phyloP scores from a whole-genome alignment of 2,888 invertebrate species.

The Xiphydria camelus region DNA sequence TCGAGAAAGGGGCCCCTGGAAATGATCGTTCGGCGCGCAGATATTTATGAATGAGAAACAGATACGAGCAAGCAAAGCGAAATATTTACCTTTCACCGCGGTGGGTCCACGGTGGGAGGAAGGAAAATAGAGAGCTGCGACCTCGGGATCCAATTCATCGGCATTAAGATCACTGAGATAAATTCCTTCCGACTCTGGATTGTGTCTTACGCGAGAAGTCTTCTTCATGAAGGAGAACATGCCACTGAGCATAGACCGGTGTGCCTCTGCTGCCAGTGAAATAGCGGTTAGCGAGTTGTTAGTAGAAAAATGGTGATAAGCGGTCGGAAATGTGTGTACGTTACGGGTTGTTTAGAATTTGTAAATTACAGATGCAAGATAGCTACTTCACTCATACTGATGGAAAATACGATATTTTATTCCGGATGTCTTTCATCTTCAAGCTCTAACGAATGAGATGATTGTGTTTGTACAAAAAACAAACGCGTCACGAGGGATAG shows the following conservation, averaged over 20 bases:
- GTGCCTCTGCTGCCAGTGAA: conserved; percentile 55
- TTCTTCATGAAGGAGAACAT: conserved; percentile 93
- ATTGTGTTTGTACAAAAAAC: no score
- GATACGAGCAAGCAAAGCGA: conserved; percentile 21
- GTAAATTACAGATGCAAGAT: no score
- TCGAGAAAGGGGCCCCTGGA: no score
- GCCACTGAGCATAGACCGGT: conserved; percentile 80
- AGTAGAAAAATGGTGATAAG: conserved; percentile 32
- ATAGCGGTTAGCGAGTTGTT: conserved; percentile 39
- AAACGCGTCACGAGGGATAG: no score
- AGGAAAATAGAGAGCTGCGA: conserved; percentile 85
- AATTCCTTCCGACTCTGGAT: conserved; percentile 75
- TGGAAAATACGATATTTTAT: no score
- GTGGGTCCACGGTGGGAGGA: conserved; percentile 59
- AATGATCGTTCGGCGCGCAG: no score
- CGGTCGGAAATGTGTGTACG: no score
- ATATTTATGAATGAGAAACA: no score
- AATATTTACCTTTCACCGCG: conserved; percentile 47
- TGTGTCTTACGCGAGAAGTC: conserved; percentile 64
- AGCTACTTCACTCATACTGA: no score
- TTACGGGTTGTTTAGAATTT: no score
- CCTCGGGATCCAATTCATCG: conserved; percentile 89
- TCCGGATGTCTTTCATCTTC: no score
- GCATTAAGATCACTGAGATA: conserved; percentile 91
- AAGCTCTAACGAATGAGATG: no score